Evolutionary conservation across 2,888 invertebrate genomes (phyloP), one percentile per base, ranked within the genome.

Genomic region (Coelogynopora nodosa): DNA sequence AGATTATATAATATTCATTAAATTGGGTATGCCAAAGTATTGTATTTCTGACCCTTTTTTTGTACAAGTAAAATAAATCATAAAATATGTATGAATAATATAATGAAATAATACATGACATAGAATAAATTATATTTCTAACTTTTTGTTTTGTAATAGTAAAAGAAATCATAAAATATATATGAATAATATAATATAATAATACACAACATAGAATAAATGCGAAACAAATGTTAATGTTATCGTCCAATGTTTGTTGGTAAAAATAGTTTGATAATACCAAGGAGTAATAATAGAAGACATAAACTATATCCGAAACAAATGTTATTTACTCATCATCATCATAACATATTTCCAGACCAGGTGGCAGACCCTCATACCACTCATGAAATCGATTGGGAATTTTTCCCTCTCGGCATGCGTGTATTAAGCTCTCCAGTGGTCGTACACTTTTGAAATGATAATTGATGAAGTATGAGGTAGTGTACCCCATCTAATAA

Each of bases 41-140:
- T 67, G 26, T 18, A 84, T 31, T 88, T 85, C 27, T 18, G 74
- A 28, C 85, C 81, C 88, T 85, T 80, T 49, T 49, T 13, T 49
- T 18, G 49, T 13, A 49, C 18, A 13, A 49, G 49, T 49, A 13
- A 18, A 49, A 49, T 49, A 18, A 49, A 49, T 49, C 49, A 49
- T 49, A 49, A 49, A 49, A 49, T 49, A 49, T 49, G 49, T 49
- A 49, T 49, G 18, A 49, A 49, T 13, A 49, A 49, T 49, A n/a
- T 49, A 18, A 13, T 49, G 5, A 13, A 49, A 49, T 13, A 49
- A 13, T 5, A 49, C 18, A 13, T 49, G 5, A 49, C 18, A 13
- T 49, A 13, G 18, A 49, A 49, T 49, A 49, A 13, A 49, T 49
- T 49, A 18, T 49, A 49, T 49, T 49, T 49, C 49, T 49, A 18